Percentiles rank a stretch among this genome's conserved stretches.
These are phyloP conservation scores for Mugil cephalus DNA, from an alignment of 2,113 vertebrate species.

Conservation along the genomic window DNA sequence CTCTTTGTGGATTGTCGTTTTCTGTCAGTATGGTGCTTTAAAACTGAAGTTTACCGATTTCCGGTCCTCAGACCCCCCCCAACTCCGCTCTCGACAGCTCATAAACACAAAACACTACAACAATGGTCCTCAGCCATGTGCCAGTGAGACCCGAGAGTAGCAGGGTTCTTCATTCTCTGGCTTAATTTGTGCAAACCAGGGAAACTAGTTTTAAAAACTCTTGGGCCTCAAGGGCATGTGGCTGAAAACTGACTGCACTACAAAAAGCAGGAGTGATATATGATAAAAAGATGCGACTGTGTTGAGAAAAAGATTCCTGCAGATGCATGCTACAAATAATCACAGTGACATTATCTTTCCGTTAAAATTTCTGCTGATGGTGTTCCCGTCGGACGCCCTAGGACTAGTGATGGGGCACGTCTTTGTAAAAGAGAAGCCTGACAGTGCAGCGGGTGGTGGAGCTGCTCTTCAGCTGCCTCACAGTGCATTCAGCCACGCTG, in stretches of 20 bases:
- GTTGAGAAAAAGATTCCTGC: slow-evolving; percentile 61
- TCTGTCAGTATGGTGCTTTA: slow-evolving; percentile 41
- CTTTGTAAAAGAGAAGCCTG: slow-evolving; percentile 57
- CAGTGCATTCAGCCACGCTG: slow-evolving; percentile 45
- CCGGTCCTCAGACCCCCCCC: slow-evolving; percentile 70
- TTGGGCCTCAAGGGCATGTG: slow-evolving; percentile 39
- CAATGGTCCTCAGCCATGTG: slow-evolving; percentile 55
- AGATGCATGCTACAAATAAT: slow-evolving; percentile 80
- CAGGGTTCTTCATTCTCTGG: slow-evolving; percentile 25
- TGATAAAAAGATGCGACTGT: slow-evolving; percentile 31
- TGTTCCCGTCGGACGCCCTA: slow-evolving; percentile 46
- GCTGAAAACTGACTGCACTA: slow-evolving; percentile 47
- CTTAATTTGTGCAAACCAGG: slow-evolving; percentile 54
- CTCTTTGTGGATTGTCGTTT: slow-evolving; percentile 72
- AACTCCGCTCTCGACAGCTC: slow-evolving; percentile 3
- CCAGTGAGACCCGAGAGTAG: slow-evolving; percentile 45
- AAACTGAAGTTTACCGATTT: slow-evolving; percentile 23
- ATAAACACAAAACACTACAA: slow-evolving; percentile 62
- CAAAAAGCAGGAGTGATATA: slow-evolving; percentile 59
- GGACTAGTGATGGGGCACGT: slow-evolving; percentile 55
- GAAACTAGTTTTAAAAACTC: slow-evolving; percentile 21
- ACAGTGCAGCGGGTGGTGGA: slow-evolving; percentile 41
- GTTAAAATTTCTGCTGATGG: slow-evolving; percentile 65
- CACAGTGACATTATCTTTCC: slow-evolving; percentile 81
- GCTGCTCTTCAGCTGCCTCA: slow-evolving; percentile 42